Base-by-base conservation (phyloP, 2,797 vertebrate species). In the Momotus momota region DNA sequence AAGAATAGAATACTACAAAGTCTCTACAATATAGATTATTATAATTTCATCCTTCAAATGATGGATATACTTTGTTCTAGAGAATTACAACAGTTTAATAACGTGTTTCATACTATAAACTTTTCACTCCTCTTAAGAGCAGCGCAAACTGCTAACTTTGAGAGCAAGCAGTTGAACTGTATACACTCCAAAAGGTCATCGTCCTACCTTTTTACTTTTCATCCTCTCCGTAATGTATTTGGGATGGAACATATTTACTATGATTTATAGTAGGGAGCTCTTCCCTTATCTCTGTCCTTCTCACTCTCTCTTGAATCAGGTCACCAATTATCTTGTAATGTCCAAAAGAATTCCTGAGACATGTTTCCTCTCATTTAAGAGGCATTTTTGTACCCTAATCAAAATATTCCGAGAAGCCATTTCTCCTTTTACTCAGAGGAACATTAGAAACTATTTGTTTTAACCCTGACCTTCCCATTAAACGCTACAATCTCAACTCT, bases 401-500 rank as follows among this genome's bases (percentile, higher is more conserved):
- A 88, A 94, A 94, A 84, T 77, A 94, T 72, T 83, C 70, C 55
- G 72, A 79, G 49, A 72, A 81, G 54, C 33, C 25, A 27, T 61
- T 83, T 88, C 62, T 72, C 40, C 74, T 92, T 90, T 94, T 90
- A 81, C 83, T 89, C 51, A 60, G 89, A 95, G 71, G 46, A 93
- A 49, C 64, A 71, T 94, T 96, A 88, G 83, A 91, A 94, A 40
- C 49, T 97, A 93, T 96, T 97, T 95, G 92, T 54, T 94, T 94
- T 97, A 96, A 96, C 90, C 80, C 89, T 96, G 96, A 93, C 95
- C 94, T 95, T 97, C 96, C 92, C 86, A 93, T 95, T 97, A 97
- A 95, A 91, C 69, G 86, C 93, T 88, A 55, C 69, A 85, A 97
- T 91, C 95, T 83, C 60, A 96, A 89, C 61, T 90, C 91, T 96